Percentiles rank a stretch among this genome's conserved stretches.
Conservation (phyloP, 2,888 invertebrate species). For the Tillus elongatus region DNA sequence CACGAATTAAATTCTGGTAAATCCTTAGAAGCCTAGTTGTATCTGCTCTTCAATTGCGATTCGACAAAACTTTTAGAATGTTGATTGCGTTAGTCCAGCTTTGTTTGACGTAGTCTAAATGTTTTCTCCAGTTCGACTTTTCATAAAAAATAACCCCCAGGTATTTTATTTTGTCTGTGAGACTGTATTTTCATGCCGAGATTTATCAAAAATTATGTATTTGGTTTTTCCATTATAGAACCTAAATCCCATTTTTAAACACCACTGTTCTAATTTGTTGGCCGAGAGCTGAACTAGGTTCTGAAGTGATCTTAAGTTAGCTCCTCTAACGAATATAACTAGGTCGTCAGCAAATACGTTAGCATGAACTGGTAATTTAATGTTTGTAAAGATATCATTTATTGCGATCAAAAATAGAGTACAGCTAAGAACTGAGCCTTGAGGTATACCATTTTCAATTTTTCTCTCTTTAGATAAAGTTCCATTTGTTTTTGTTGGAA, state of each 20-base stretch:
- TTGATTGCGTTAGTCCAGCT: constrained; percentile 7
- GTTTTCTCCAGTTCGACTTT: background rate
- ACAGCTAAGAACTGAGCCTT: too few relatives aligned
- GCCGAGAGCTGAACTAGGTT: too few relatives aligned
- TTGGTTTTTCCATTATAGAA: background rate
- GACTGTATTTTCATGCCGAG: too few relatives aligned
- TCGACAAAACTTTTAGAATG: constrained; percentile 15
- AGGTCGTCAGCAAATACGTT: background rate
- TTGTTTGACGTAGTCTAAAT: background rate
- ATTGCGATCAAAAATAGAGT: background rate
- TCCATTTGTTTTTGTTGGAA: background rate
- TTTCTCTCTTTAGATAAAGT: background rate
- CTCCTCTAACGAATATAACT: background rate
- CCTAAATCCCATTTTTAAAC: background rate
- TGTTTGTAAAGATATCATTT: too few relatives aligned
- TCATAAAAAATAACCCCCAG: too few relatives aligned
- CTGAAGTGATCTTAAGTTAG: too few relatives aligned
- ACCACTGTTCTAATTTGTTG: too few relatives aligned
- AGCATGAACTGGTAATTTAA: too few relatives aligned
- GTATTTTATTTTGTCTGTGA: too few relatives aligned
- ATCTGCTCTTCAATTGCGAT: constrained; percentile 8
- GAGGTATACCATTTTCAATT: background rate
- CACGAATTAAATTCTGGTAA: constrained; percentile 15
- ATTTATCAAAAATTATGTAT: too few relatives aligned
- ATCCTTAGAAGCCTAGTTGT: constrained; percentile 6